A percentile compares a stretch with the other conserved stretches of the same genome.
Conservation (phyloP, 2,888 invertebrate species). For the Dastarcus helophoroides region DNA sequence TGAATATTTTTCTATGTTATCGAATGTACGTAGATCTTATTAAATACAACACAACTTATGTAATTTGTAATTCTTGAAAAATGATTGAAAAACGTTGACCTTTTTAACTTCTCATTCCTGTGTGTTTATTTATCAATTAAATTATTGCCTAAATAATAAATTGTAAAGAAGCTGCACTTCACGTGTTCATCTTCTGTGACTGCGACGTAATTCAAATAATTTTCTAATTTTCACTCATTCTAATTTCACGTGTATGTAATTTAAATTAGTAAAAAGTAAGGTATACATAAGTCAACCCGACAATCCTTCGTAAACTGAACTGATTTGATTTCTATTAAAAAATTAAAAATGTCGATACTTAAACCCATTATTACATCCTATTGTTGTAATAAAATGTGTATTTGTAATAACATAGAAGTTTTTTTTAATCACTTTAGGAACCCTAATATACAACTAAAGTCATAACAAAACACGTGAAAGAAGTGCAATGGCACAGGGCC, state of each 20-base stretch:
- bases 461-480: too few species aligned
- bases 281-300: slow-evolving; percentile 8
- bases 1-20: slow-evolving; percentile 63
- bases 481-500: too few species aligned
- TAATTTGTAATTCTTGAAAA: too few species aligned
- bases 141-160: too few species aligned
- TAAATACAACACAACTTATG: too few species aligned
- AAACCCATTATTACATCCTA: slow-evolving; percentile 9
- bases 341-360: slow-evolving; percentile 6
- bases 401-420: slow-evolving; percentile 6
- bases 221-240: too few species aligned
- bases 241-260: background rate
- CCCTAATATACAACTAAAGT: too few species aligned
- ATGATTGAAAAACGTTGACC: background rate
- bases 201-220: too few species aligned
- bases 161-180: too few species aligned
- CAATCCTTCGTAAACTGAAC: slow-evolving; percentile 5
- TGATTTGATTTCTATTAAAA: slow-evolving; percentile 4
- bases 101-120: slow-evolving; percentile 1
- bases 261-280: background rate
- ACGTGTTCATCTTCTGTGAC: too few species aligned
- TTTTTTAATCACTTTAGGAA: too few species aligned
- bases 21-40: slow-evolving; percentile 36
- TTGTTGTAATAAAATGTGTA: slow-evolving; percentile 12
- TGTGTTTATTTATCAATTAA: slow-evolving; percentile 3